Evolutionary conservation across 1,140 invertebrate species (phyloP), one percentile per base, ranked within the genome.

Genomic region (Phthorimaea operculella): DNA sequence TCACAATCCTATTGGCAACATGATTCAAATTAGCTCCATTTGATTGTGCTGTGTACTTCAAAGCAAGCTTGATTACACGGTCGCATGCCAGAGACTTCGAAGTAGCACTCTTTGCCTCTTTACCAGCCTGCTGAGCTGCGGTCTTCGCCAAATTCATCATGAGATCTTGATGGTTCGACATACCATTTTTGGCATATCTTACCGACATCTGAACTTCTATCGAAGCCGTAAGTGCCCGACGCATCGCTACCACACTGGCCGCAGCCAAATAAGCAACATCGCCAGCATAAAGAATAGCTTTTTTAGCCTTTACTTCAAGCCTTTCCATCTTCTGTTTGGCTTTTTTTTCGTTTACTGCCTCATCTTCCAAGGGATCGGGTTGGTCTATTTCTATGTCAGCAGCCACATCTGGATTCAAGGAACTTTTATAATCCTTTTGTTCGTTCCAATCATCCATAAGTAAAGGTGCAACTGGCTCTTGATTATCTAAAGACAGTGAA

Each of bases 121-220:
- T 85, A 0, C 82, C 79, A 39, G 79, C 82, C 65, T 83, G 79
- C 49, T 83, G 79, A 18, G 82, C 82, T 16, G 82, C 82, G 1
- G 82, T 82, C 53, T 78, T 83, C 1, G 79, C 79, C 56, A 85
- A 68, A 69, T 79, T 85, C 79, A 82, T 85, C 80, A 85, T 83
- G 36, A 83, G 57, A 54, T 82, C 82, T 64, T 81, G 76, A 59
- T 83, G 82, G 65, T 82, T 82, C 1, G 77, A 72, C 79, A 81
- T 81, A 16, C 82, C 79, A 54, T 75, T 85, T 53, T 79, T 85
- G 8, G 79, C 80, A 56, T 74, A 77, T 39, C 62, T 73, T 1
- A 85, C 80, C 11, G 82, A 83, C 79, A 85, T 85, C 52, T 81
- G 67, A 1, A 85, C 82, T 63, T 83, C 82, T 50, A 83, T 83